Evolutionary conservation across 2,888 invertebrate genomes (phyloP).

Genomic region (Netelia fuscicornis): DNA sequence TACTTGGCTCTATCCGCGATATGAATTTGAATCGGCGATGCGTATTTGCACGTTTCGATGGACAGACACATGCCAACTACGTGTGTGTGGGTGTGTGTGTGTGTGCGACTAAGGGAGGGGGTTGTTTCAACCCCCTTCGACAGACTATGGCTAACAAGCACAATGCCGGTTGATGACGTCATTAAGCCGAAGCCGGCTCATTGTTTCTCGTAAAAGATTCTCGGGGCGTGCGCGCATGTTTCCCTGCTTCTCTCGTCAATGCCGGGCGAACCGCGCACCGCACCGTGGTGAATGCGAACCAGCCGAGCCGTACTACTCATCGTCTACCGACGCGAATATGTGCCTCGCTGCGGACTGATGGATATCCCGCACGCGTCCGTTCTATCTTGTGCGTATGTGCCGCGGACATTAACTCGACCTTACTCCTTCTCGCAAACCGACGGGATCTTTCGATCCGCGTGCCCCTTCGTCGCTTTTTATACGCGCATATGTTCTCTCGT

Average conservation of each 20-base stretch:
- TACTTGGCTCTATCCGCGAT: constrained; percentile 5
- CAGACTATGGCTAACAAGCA: constrained; percentile 64
- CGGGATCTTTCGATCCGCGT: background rate
- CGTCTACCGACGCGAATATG: constrained; percentile 8
- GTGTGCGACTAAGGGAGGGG: background rate
- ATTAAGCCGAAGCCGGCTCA: constrained; percentile 78
- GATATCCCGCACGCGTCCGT: constrained; percentile 48
- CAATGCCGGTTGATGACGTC: constrained; percentile 79
- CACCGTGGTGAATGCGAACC: constrained; percentile 25
- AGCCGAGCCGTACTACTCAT: constrained; percentile 18
- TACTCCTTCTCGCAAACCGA: constrained; percentile 26
- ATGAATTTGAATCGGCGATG: constrained; percentile 20
- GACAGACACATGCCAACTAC: constrained; percentile 5
- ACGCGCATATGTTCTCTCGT: background rate
- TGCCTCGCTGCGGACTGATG: constrained; percentile 31
- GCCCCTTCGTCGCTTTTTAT: constrained; percentile 6
- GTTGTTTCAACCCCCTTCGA: constrained; percentile 60
- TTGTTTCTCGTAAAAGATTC: constrained; percentile 80
- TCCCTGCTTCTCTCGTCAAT: constrained; percentile 36
- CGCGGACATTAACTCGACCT: constrained; percentile 50
- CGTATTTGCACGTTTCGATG: constrained; percentile 29
- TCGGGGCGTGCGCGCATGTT: constrained; percentile 64
- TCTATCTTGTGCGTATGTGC: constrained; percentile 24
- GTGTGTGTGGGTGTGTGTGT: constrained; percentile 1
- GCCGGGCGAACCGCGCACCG: constrained; percentile 22